phyloP scores from a whole-genome alignment of 1,140 invertebrate species.

The Dermatophagoides farinae region DNA sequence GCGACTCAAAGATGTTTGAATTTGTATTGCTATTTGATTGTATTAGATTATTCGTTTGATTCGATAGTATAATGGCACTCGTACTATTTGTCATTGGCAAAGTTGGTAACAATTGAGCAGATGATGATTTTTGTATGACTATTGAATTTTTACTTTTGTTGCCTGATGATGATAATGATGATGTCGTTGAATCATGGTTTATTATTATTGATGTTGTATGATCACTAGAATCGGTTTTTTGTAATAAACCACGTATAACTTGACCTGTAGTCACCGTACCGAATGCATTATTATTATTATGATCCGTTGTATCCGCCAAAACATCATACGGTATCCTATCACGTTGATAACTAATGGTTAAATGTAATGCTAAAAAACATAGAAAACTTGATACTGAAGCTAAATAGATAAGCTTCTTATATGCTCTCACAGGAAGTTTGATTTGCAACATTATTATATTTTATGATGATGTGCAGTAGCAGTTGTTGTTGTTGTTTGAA shows the following conservation, averaged over 20 bases:
- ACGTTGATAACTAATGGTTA: slow-evolving; percentile 14
- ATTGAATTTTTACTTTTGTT: not conserved
- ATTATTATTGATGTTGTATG: not conserved
- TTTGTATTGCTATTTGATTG: not conserved
- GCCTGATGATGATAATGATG: slow-evolving; percentile 15
- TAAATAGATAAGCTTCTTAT: slow-evolving; percentile 20
- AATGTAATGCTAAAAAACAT: slow-evolving; percentile 23
- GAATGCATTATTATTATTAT: slow-evolving; percentile 15
- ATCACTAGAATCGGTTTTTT: slow-evolving; percentile 19
- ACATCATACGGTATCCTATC: not conserved
- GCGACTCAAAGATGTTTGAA: not conserved
- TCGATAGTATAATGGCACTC: not conserved
- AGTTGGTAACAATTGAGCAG: not conserved
- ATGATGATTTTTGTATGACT: not conserved
- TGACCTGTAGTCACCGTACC: not conserved
- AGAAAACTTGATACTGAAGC: slow-evolving; percentile 24
- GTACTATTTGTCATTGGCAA: not conserved
- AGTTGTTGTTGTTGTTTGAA: no score
- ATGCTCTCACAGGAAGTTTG: slow-evolving; percentile 16
- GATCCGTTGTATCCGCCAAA: not conserved
- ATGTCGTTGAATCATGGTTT: not conserved
- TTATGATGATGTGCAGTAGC: no score
- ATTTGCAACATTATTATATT: slow-evolving; percentile 15
- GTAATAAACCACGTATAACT: slow-evolving; percentile 22
- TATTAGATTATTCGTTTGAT: not conserved